Evolutionary conservation across 2,888 invertebrate species (phyloP), one percentile per base, ranked within the genome.

Genomic region (Barypeithes pellucidus): DNA sequence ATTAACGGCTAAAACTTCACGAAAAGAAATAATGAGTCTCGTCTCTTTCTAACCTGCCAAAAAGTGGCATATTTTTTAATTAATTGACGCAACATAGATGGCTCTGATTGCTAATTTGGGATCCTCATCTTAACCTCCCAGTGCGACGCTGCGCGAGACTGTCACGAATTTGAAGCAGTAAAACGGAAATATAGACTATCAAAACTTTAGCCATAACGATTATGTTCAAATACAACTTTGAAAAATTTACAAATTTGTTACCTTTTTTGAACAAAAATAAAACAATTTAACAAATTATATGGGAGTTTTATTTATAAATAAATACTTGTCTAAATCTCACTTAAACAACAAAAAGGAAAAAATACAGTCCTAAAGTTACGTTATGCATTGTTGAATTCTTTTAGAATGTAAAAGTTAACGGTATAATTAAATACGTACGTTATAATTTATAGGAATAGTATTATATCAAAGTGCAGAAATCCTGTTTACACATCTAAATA

Each of bases 321-420:
- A 65, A 50, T 65, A 47, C 65, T 65, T 50, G 39, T n/a, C n/a
- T 14, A 50, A 63, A 62, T 62, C 62, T 62, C 62, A 45, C 62
- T 47, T 43, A 29, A 62, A 62, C 61, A 62, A 62, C 43, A 62
- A 45, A 50, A 65, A 36, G 20, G 36, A 52, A 50, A 50, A 63
- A 52, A 60, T 39, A 57, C 36, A 14, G 29, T 61, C 9, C 61
- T 62, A 62, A n/a, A n/a, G 29, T 65, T 65, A 50, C 36, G 36
- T 52, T 65, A 45, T 47, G 50, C 50, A 36, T 62, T 62, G 45
- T 43, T 45, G 22, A 24, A 22, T 60, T 60, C 22, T 43, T 43
- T 60, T 41, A 60, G 24, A 60, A 60, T 60, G 60, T 60, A 60
- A 60, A 36, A 41, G 14, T 41, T 60, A 57, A 57, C 33, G 14